These are phyloP conservation scores for Agriopis marginaria DNA, from an alignment of 2,888 invertebrate species.

Conservation along the genomic window DNA sequence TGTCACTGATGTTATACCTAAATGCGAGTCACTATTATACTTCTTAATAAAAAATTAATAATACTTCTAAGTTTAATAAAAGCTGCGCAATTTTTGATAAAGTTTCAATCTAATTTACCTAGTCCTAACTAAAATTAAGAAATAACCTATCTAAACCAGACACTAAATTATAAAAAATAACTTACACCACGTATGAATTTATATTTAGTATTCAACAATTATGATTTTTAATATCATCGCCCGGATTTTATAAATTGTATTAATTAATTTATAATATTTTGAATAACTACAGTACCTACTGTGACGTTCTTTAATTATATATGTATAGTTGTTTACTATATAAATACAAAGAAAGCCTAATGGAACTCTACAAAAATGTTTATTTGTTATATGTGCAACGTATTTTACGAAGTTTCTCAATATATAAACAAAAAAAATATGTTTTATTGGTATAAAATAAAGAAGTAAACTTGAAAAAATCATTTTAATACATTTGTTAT, in stretches of 20 bases:
- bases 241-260: conserved; percentile 10
- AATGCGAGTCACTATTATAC: background rate
- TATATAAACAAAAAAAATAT: conserved; percentile 16
- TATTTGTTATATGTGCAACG: background rate
- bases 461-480: conserved; percentile 28
- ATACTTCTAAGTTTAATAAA: background rate
- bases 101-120: background rate
- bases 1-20: conserved; percentile 23
- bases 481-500: conserved; percentile 24
- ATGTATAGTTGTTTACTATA: background rate
- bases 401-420: conserved; percentile 37
- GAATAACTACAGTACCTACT: background rate
- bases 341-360: background rate
- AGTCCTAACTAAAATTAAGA: background rate
- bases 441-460: conserved; percentile 6
- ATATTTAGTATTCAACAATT: background rate
- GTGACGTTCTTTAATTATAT: background rate
- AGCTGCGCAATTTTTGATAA: conserved; percentile 12
- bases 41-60: background rate
- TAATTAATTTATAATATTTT: background rate
- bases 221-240: conserved; percentile 21
- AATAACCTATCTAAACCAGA: background rate
- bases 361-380: conserved; percentile 42
- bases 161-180: background rate
- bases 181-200: background rate